Percentiles rank a stretch among this genome's conserved stretches.
Evolutionary conservation across 2,797 vertebrate genomes (phyloP).

Genomic region (Todus mexicanus): DNA sequence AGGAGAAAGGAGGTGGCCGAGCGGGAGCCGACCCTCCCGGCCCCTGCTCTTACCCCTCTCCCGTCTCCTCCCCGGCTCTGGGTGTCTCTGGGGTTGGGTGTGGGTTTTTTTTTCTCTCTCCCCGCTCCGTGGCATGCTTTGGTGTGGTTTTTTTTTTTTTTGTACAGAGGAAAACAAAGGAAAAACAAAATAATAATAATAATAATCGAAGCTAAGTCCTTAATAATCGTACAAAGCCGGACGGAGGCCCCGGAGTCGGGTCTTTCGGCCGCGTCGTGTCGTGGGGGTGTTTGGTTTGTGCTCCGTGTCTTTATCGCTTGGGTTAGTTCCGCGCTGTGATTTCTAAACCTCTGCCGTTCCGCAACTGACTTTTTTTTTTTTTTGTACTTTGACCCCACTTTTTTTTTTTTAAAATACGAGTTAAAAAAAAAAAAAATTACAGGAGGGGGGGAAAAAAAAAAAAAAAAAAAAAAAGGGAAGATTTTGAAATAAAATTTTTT

Average conservation of each 20-base stretch:
- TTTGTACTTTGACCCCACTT: conserved; percentile 87
- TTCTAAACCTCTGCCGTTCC: conserved; percentile 90
- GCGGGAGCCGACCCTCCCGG: neutral
- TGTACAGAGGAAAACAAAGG: conserved; percentile 77
- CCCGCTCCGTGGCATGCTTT: conserved; percentile 86
- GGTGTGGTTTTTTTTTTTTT: no score
- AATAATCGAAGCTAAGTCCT: no score
- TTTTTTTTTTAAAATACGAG: conserved; percentile 90
- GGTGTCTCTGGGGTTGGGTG: conserved; percentile 70
- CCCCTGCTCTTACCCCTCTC: conserved; percentile 63
- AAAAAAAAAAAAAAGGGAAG: conserved; percentile 65
- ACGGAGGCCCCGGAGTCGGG: no score
- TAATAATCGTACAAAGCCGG: neutral
- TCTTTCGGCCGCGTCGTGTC: conserved; percentile 77
- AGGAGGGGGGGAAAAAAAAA: neutral
- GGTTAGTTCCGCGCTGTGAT: conserved; percentile 80
- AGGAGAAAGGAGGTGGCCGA: no score
- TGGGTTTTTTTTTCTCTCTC: conserved; percentile 67
- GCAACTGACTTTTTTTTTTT: conserved; percentile 88
- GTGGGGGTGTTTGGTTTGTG: conserved; percentile 79
- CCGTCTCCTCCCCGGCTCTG: conserved; percentile 54
- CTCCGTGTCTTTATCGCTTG: conserved; percentile 68
- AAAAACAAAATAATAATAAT: no score
- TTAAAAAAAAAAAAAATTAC: conserved; percentile 74
- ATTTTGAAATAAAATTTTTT: conserved; percentile 90